These are phyloP conservation scores for Lota lota DNA, from an alignment of 2,113 vertebrate species.

Conservation along the genomic window DNA sequence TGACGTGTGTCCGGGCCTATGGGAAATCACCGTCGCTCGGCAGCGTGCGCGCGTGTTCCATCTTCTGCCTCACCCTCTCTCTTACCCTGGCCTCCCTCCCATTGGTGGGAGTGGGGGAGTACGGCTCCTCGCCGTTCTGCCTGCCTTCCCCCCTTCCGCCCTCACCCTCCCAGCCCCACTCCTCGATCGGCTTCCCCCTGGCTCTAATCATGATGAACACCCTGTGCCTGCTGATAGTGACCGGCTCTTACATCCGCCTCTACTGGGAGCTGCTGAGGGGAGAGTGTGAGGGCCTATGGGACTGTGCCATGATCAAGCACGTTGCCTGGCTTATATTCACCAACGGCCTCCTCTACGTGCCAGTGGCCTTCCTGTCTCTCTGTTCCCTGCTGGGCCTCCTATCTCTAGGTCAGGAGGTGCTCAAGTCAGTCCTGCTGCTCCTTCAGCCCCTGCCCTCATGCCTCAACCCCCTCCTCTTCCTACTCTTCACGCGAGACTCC, in stretches of 20 bases:
- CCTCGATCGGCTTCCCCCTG: conserved; percentile 78
- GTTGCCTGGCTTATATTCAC: conserved; percentile 93
- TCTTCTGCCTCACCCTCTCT: conserved; percentile 82
- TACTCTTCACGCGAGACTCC: conserved; percentile 88
- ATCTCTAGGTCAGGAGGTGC: conserved; percentile 84
- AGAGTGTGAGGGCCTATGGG: conserved; percentile 84
- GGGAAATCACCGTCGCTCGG: conserved; percentile 78
- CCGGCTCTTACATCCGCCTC: conserved; percentile 85
- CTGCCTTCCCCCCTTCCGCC: conserved; percentile 82
- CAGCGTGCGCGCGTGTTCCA: conserved; percentile 76
- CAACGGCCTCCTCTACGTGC: conserved; percentile 90
- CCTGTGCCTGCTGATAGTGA: conserved; percentile 85
- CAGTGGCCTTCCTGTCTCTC: conserved; percentile 91
- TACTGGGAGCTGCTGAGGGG: conserved; percentile 88
- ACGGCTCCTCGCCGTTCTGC: conserved; percentile 89
- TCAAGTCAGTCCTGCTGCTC: conserved; percentile 87
- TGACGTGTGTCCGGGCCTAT: conserved; percentile 76
- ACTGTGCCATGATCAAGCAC: conserved; percentile 90
- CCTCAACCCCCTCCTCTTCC: conserved; percentile 90
- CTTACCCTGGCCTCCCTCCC: conserved; percentile 79
- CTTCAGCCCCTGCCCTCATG: conserved; percentile 89
- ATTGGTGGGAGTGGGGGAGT: conserved; percentile 83
- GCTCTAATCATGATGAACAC: conserved; percentile 83
- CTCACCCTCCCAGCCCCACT: conserved; percentile 72
- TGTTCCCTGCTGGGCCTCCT: conserved; percentile 87